These are phyloP conservation scores for Dendrocincla tyrannina DNA, from an alignment of 2,797 vertebrate genomes.

Conservation along the genomic window DNA sequence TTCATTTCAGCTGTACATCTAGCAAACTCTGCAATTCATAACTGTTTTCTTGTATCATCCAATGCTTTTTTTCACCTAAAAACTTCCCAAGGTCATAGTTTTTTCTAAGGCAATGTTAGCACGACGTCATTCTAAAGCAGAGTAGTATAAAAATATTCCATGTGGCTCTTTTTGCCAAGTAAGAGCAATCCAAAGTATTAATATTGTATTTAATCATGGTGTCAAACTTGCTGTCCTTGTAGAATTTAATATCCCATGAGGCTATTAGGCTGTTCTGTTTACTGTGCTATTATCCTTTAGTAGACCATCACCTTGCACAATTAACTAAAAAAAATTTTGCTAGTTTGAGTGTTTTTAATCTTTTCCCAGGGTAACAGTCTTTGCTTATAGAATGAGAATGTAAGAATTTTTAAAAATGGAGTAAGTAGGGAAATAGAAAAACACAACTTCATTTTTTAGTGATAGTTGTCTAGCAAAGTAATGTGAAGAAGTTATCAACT, in stretches of 20 bases:
- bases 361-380: not conserved
- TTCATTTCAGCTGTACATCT: not conserved
- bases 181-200: not conserved
- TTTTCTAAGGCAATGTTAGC: not conserved
- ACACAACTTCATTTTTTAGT: not conserved
- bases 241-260: not conserved
- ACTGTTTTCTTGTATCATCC: not conserved
- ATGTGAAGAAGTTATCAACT: not conserved
- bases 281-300: not conserved
- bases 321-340: not conserved
- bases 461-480: not conserved
- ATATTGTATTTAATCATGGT: not conserved
- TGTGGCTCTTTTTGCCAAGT: not conserved
- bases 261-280: not conserved
- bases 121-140: not conserved
- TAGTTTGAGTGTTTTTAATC: not conserved
- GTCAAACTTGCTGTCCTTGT: conserved; percentile 41
- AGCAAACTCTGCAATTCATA: not conserved
- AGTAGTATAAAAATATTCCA: not conserved
- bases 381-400: not conserved
- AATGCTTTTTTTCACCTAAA: not conserved
- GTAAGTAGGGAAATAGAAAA: not conserved
- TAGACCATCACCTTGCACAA: not conserved
- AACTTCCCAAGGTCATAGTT: not conserved
- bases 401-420: not conserved